Conservation (phyloP, 2,113 vertebrate genomes). For the Nematolebias whitei region DNA sequence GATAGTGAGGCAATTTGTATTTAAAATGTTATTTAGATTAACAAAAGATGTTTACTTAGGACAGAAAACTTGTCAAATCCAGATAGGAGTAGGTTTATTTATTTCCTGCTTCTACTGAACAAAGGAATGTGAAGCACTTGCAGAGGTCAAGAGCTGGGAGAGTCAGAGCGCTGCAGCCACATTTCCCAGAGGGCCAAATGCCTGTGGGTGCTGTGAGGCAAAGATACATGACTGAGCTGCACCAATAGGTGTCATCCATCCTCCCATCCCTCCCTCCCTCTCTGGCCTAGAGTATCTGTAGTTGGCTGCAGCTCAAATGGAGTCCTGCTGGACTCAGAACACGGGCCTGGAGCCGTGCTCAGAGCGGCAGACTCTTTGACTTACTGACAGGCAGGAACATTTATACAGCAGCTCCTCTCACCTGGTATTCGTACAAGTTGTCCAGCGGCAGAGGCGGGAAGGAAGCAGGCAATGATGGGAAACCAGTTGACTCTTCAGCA, state of each 20-base stretch:
- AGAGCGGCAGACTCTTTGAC: conserved; percentile 29
- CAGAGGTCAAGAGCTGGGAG: conserved; percentile 54
- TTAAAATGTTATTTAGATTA: too few species aligned
- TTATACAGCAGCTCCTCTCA: conserved; percentile 48
- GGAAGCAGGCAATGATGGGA: conserved; percentile 71
- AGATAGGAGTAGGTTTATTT: conserved; percentile 27
- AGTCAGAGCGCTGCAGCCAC: conserved; percentile 46
- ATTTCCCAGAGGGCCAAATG: conserved; percentile 41
- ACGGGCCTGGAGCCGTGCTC: conserved; percentile 40
- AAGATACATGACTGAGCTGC: conserved; percentile 46
- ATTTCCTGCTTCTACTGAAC: conserved; percentile 27
- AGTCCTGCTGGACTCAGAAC: conserved; percentile 26
- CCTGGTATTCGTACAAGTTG: conserved; percentile 76
- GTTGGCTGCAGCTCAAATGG: conserved; percentile 42
- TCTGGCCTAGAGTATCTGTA: conserved; percentile 33
- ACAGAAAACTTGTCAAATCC: conserved; percentile 23
- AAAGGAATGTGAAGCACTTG: conserved; percentile 57
- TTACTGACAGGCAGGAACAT: conserved; percentile 36
- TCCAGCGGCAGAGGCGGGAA: conserved; percentile 76
- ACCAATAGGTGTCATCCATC: conserved; percentile 79
- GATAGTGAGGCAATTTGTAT: too few species aligned
- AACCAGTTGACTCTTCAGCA: conserved; percentile 71
- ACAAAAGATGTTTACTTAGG: conserved; percentile 29
- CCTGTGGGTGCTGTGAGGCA: conserved; percentile 46
- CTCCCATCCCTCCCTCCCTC: conserved; percentile 32